phyloP scores from a whole-genome alignment of 2,888 invertebrate species.

The Bombylius discolor region DNA sequence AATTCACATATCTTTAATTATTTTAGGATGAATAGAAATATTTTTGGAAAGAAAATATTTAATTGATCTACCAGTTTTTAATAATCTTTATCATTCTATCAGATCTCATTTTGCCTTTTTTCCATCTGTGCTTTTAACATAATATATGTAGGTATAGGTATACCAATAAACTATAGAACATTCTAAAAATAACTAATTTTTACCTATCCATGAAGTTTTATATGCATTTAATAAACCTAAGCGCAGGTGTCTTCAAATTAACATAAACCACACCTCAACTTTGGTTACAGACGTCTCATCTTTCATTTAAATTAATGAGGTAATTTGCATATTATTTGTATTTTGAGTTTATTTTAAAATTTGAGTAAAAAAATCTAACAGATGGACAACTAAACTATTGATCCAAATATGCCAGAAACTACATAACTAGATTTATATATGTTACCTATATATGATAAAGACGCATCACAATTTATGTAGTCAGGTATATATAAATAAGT shows the following conservation, averaged over 20 bases:
- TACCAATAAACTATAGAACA: no score
- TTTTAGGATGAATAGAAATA: no score
- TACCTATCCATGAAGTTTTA: no score
- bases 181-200: no score
- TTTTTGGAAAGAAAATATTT: background rate
- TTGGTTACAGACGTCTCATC: background rate
- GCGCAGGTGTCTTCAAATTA: conserved; percentile 6
- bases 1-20: no score
- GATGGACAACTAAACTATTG: background rate
- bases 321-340: conserved; percentile 9
- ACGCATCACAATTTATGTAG: no score
- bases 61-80: background rate
- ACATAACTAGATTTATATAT: no score
- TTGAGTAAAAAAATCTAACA: background rate
- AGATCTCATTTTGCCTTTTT: background rate
- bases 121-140: no score
- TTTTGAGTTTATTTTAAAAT: background rate
- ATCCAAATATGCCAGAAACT: no score
- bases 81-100: background rate
- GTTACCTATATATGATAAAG: no score
- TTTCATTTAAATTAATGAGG: conserved; percentile 6
- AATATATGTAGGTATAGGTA: no score
- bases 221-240: background rate
- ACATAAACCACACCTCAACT: conserved; percentile 6
- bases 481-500: no score